These are phyloP conservation scores for Pionites leucogaster DNA, from an alignment of 2,113 vertebrate genomes.

Conservation along the genomic window DNA sequence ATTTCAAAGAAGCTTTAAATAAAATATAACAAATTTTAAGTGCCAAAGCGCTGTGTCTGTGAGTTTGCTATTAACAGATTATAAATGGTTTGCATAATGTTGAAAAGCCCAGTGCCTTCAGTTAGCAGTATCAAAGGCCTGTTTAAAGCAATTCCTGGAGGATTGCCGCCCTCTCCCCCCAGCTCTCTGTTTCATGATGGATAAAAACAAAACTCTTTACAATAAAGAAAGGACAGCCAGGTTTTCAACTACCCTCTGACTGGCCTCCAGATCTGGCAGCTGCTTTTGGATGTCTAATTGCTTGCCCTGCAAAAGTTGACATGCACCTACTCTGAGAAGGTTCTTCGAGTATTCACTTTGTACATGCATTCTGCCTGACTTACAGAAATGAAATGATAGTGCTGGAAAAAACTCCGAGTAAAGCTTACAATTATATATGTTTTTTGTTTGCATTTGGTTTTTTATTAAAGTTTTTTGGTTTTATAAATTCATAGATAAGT, in stretches of 20 bases:
- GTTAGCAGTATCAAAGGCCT: conserved; percentile 68
- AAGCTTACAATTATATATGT: background rate
- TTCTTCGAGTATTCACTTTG: conserved; percentile 16
- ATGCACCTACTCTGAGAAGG: conserved; percentile 24
- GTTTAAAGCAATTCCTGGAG: conserved; percentile 74
- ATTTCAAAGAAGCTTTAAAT: conserved; percentile 73
- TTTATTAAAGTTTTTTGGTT: background rate
- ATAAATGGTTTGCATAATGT: conserved; percentile 71
- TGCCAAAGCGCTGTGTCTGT: conserved; percentile 61
- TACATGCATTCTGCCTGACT: background rate
- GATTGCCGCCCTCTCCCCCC: background rate
- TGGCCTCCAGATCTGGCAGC: conserved; percentile 56
- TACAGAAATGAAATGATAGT: background rate
- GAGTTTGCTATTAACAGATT: conserved; percentile 71
- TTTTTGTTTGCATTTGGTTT: background rate
- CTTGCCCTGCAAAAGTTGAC: conserved; percentile 55
- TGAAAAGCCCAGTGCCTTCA: conserved; percentile 71
- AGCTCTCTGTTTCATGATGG: conserved; percentile 55
- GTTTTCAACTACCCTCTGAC: conserved; percentile 53
- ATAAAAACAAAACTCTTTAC: conserved; percentile 68
- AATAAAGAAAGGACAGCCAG: conserved; percentile 49
- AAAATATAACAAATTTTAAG: conserved; percentile 74
- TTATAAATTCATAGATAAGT: background rate
- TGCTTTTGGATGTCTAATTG: conserved; percentile 57
- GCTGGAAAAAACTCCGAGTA: background rate